Evolutionary conservation across 2,113 vertebrate genomes (phyloP).

Genomic region (Pipra filicauda): DNA sequence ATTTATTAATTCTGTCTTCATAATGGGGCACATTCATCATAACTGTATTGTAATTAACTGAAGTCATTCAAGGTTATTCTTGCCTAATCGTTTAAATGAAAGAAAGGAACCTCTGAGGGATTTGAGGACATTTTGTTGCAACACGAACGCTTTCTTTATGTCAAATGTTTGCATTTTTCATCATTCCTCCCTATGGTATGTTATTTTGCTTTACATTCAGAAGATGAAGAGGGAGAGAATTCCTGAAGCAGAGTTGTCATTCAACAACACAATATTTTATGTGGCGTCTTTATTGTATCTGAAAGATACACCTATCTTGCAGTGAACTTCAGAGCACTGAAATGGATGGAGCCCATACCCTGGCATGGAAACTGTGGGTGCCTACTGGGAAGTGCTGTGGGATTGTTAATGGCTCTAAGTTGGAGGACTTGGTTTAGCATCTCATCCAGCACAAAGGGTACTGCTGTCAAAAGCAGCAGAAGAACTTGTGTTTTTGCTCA

Average conservation of each 20-base stretch:
- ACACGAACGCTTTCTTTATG: neutral
- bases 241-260: neutral
- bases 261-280: neutral
- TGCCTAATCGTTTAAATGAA: neutral
- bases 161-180: neutral
- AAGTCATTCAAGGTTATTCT: slow-evolving; percentile 36
- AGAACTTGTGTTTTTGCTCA: neutral
- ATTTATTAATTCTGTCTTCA: neutral
- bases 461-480: fast-evolving
- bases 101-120: neutral
- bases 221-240: neutral
- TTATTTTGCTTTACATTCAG: neutral
- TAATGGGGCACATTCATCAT: neutral
- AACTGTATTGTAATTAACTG: slow-evolving; percentile 10
- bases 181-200: neutral
- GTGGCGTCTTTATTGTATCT: neutral
- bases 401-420: fast-evolving
- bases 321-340: neutral
- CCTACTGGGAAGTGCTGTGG: neutral
- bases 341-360: neutral
- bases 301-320: neutral
- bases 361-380: neutral
- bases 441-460: neutral
- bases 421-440: neutral
- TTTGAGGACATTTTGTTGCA: neutral